Evolutionary conservation across 35 echinoderm and acorn worm species (phyloP).

Genomic region (Apostichopus japonicus): DNA sequence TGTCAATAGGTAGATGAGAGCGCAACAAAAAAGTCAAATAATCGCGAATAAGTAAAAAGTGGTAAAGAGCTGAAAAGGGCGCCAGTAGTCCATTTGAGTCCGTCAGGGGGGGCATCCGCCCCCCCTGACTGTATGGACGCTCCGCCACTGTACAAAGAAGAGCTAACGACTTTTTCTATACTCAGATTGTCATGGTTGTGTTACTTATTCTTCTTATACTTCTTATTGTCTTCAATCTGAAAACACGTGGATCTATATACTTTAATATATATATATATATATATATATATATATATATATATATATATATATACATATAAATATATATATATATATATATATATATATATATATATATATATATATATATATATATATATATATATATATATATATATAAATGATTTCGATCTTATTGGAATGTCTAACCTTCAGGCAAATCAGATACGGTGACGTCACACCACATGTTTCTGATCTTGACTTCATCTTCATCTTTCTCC

Average conservation of each 20-base stretch:
- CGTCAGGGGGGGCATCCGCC: too few relatives aligned
- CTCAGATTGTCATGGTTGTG: too few relatives aligned
- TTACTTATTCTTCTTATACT: too few relatives aligned
- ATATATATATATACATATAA: not conserved
- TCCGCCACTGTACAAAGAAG: too few relatives aligned
- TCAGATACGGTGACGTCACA: conserved; percentile 18
- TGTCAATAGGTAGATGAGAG: too few relatives aligned
- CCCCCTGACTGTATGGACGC: too few relatives aligned
- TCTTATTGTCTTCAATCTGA: not conserved
- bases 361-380: not conserved
- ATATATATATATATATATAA: too few relatives aligned
- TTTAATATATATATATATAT: not conserved
- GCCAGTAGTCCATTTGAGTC: too few relatives aligned
- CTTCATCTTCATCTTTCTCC: not conserved
- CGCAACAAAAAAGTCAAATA: too few relatives aligned
- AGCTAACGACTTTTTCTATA: too few relatives aligned
- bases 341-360: not conserved
- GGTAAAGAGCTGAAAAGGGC: too few relatives aligned
- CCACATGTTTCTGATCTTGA: not conserved
- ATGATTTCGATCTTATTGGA: not conserved
- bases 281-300: not conserved
- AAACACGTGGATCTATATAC: not conserved
- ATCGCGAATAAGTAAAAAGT: too few relatives aligned
- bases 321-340: not conserved
- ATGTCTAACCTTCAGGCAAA: not conserved